Evolutionary conservation across 92 coral and sea anemone species (phyloP), one percentile per base, ranked within the genome.

Genomic region (Porites evermanni): DNA sequence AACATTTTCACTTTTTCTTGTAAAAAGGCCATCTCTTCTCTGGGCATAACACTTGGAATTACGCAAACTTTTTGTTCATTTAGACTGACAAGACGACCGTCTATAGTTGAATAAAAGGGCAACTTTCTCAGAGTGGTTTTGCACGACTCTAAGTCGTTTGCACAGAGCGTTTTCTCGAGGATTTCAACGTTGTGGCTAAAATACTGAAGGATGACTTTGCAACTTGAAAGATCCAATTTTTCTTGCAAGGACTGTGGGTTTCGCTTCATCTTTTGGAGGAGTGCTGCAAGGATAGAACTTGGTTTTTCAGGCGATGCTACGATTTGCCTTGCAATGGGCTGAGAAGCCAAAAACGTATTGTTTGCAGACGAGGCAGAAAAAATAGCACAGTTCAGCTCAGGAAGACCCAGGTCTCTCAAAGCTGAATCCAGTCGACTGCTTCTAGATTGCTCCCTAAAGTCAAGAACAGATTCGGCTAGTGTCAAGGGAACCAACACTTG

Each of bases 241-340:
- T 24, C 64, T 44, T 72, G 47, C 3, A 93, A 19, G 4, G 84
- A 51, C 23, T 20, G 6, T 12, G 77, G 67, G 47, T 72, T 51
- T 63, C 2, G 32, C 3, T 14, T 80, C 11, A 88, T 52, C 51
- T 75, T 74, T 18, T 88, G 81, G 21, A 26, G 9, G 54, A 93
- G 94, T 5, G 88, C 77, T 8, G 67, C 18, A 54, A 93, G 71
- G 17, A 93, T 60, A 19, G 91, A 67, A 23, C 12, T 6, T 52
- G 96, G 94, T 7, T 26, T 84, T 2, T 59, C 52, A 16, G 81
- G 77, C 7, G 89, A 80, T 0, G 94, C 91, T 8, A 91, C 92
- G 23, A 88, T 21, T 6, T 64, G 23, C 13, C 65, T 51, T 11
- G 87, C 89, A 20, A 88, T 2, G 73, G 47, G 0, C 72, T 79